Evolutionary conservation across 1,140 invertebrate genomes (phyloP).

Genomic region (Harpegnathos saltator): DNA sequence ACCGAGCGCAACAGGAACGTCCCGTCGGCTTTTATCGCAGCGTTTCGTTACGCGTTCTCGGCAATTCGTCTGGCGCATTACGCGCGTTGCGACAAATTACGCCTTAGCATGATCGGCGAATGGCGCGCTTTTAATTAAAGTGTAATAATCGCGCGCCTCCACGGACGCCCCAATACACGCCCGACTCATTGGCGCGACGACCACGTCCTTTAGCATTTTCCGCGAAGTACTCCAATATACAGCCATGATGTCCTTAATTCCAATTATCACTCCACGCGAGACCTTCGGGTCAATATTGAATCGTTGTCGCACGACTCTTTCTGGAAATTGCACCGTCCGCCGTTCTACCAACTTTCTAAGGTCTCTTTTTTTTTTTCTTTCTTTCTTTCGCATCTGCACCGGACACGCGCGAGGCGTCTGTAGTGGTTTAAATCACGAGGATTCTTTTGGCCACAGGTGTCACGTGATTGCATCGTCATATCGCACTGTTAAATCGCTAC

Average conservation of each 20-base stretch:
- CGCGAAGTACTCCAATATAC: slow-evolving; percentile 14
- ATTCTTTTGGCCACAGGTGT: too few species aligned
- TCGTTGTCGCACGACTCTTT: slow-evolving; percentile 16
- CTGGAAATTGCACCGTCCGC: neutral
- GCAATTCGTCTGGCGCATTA: too few species aligned
- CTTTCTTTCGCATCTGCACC: too few species aligned
- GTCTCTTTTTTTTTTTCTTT: too few species aligned
- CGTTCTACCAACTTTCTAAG: too few species aligned
- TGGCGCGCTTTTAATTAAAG: slow-evolving; percentile 27
- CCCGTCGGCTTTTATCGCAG: neutral
- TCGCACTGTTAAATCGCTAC: too few species aligned
- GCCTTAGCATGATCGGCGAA: neutral
- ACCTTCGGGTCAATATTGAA: neutral
- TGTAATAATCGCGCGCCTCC: neutral
- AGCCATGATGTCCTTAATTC: slow-evolving; percentile 13
- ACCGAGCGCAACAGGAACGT: neutral
- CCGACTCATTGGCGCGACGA: slow-evolving; percentile 6
- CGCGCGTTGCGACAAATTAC: neutral
- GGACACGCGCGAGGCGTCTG: too few species aligned
- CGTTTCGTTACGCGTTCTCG: too few species aligned
- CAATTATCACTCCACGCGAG: slow-evolving; percentile 4
- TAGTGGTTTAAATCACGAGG: too few species aligned
- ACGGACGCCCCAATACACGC: neutral
- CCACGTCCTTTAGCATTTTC: slow-evolving; percentile 16
- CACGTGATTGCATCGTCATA: too few species aligned